phyloP scores from a whole-genome alignment of 2,888 invertebrate genomes.

The Matsumyia berberina region DNA sequence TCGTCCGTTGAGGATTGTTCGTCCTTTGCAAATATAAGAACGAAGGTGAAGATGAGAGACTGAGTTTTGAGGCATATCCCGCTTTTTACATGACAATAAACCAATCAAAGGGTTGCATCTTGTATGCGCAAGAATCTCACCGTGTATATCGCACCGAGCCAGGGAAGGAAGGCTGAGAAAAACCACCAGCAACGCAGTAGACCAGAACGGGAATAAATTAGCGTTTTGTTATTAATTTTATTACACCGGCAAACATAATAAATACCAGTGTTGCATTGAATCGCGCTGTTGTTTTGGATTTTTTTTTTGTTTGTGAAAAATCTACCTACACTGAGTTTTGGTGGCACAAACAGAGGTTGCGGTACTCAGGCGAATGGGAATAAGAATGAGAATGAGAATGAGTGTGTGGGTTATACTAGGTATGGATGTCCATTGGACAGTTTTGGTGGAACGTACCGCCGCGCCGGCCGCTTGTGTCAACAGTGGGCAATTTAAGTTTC shows the following conservation, averaged over 20 bases:
- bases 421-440: slow-evolving; percentile 32
- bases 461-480: slow-evolving; percentile 66
- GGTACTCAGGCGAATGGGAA: slow-evolving; percentile 3
- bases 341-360: slow-evolving; percentile 28
- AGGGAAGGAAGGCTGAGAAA: slow-evolving; percentile 65
- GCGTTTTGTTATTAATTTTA: slow-evolving; percentile 84
- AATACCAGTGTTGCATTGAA: slow-evolving; percentile 71
- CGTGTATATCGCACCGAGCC: neutral
- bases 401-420: neutral
- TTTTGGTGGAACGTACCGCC: slow-evolving; percentile 33
- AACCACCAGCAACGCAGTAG: slow-evolving; percentile 64
- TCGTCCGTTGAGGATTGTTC: slow-evolving; percentile 55
- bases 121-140: slow-evolving; percentile 33
- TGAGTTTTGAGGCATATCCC: slow-evolving; percentile 21
- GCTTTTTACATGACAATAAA: slow-evolving; percentile 75
- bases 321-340: slow-evolving; percentile 14
- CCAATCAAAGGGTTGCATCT: slow-evolving; percentile 67
- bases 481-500: slow-evolving; percentile 59
- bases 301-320: slow-evolving; percentile 33
- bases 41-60: slow-evolving; percentile 1
- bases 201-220: slow-evolving; percentile 81
- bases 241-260: slow-evolving; percentile 79
- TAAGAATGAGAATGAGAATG: too few species aligned
- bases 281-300: slow-evolving; percentile 41
- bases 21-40: slow-evolving; percentile 75